Conservation (phyloP, 2,113 vertebrate genomes). For the Oxygymnocypris stewartii region DNA sequence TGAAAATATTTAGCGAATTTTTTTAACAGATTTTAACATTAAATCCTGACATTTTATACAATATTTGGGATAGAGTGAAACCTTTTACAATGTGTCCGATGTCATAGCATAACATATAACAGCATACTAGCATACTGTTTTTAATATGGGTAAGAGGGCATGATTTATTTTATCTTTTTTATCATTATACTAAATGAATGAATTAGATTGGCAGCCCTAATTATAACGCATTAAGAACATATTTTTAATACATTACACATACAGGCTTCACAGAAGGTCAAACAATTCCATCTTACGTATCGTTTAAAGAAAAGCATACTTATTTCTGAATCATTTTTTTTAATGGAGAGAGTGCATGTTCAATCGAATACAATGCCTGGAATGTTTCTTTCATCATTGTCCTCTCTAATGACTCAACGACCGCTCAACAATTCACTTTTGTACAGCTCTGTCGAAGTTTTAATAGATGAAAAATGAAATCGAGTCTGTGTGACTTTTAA, state of each 20-base stretch:
- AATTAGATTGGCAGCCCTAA: neutral
- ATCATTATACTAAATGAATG: neutral
- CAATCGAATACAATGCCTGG: neutral
- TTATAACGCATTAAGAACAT: neutral
- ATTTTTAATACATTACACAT: neutral
- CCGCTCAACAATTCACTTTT: conserved; percentile 42
- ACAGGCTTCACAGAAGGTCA: neutral
- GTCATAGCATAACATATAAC: too few relatives aligned
- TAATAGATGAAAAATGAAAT: conserved; percentile 53
- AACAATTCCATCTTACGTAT: neutral
- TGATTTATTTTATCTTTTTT: neutral
- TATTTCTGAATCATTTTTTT: conserved; percentile 1
- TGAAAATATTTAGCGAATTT: neutral
- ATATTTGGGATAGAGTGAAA: too few relatives aligned
- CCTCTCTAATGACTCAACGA: conserved; percentile 38
- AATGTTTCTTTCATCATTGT: conserved; percentile 30
- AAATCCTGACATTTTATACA: neutral
- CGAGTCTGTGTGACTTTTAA: conserved; percentile 68
- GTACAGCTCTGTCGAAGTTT: conserved; percentile 40
- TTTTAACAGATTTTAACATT: neutral
- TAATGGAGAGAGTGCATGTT: conserved; percentile 2
- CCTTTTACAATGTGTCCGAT: too few relatives aligned
- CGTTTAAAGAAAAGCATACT: neutral
- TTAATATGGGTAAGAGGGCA: neutral
- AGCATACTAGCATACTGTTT: neutral